phyloP scores from a whole-genome alignment of 1,140 invertebrate genomes.

The Drosophila sturtevanti region DNA sequence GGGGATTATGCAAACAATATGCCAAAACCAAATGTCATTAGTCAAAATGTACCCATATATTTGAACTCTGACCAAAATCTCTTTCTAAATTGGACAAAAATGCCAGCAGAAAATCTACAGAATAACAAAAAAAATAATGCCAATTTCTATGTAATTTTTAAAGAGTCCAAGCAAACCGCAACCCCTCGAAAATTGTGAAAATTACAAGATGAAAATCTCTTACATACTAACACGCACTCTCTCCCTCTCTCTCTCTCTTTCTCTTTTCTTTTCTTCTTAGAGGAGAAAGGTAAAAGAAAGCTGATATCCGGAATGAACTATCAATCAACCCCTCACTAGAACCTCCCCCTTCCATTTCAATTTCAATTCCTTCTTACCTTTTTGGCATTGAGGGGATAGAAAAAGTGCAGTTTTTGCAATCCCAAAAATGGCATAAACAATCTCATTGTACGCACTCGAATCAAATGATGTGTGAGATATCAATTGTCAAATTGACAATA shows the following conservation, averaged over 20 bases:
- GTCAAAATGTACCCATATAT: slow-evolving; percentile 70
- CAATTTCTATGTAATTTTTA: slow-evolving; percentile 46
- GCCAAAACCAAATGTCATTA: slow-evolving; percentile 50
- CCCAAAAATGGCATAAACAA: slow-evolving; percentile 69
- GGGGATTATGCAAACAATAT: slow-evolving; percentile 21
- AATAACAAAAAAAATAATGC: slow-evolving; percentile 57
- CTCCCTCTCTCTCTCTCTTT: background rate
- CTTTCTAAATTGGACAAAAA: too few relatives aligned
- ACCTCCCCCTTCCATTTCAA: too few relatives aligned
- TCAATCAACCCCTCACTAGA: slow-evolving; percentile 17
- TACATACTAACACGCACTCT: too few relatives aligned
- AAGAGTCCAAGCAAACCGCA: slow-evolving; percentile 52
- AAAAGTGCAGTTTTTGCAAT: slow-evolving; percentile 26
- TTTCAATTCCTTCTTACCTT: background rate
- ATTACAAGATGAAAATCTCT: slow-evolving; percentile 9
- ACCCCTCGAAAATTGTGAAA: slow-evolving; percentile 41
- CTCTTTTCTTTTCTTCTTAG: background rate
- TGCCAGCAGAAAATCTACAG: slow-evolving; percentile 8
- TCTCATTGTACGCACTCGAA: slow-evolving; percentile 81
- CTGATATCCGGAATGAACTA: slow-evolving; percentile 47
- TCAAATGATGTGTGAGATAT: slow-evolving; percentile 82
- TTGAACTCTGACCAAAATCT: slow-evolving; percentile 75
- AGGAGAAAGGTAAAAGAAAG: slow-evolving; percentile 39
- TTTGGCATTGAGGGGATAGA: too few relatives aligned
- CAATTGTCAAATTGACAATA: slow-evolving; percentile 80